Evolutionary conservation across 2,113 vertebrate genomes (phyloP).

Genomic region (Pluvialis apricaria): DNA sequence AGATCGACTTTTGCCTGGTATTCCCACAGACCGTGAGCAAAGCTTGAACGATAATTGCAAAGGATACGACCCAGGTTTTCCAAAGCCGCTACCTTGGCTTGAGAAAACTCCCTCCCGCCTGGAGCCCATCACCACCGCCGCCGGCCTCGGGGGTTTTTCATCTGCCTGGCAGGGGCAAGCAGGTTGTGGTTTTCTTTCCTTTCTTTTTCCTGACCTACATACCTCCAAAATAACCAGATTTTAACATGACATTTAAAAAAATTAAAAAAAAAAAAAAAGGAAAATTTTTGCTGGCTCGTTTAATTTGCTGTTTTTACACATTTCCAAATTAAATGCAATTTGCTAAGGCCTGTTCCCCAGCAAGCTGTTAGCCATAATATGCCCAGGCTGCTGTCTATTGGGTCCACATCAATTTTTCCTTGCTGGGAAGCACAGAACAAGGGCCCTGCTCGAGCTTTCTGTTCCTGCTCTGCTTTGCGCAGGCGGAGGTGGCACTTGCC

Average conservation of each 20-base stretch:
- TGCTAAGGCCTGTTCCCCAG: background rate
- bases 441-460: background rate
- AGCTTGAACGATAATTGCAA: background rate
- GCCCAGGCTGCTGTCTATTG: background rate
- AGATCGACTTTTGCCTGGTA: background rate
- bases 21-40: fast-evolving
- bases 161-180: background rate
- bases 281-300: background rate
- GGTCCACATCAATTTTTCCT: background rate
- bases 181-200: background rate
- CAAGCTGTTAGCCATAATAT: background rate
- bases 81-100: background rate
- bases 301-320: background rate
- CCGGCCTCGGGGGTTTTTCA: background rate
- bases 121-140: background rate
- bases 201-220: background rate
- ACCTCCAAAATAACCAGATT: background rate
- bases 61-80: background rate
- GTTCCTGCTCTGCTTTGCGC: background rate
- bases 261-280: background rate
- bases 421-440: background rate
- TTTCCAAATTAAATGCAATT: background rate
- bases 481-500: background rate
- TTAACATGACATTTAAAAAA: background rate
- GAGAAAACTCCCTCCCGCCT: background rate